Conservation (phyloP, 2,888 invertebrate species). For the Orchestes rusci region DNA sequence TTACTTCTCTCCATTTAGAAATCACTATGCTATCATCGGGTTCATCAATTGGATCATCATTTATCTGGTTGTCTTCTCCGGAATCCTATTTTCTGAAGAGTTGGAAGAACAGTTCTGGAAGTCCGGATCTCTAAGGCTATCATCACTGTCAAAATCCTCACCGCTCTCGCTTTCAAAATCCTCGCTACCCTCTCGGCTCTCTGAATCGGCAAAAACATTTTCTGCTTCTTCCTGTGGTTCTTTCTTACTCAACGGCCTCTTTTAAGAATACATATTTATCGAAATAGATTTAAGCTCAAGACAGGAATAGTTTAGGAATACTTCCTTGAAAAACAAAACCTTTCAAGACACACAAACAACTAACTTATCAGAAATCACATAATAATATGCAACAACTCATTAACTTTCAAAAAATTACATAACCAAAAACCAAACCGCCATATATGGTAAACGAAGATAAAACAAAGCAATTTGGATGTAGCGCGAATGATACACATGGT, state of each 20-base stretch:
- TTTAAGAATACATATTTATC: background rate
- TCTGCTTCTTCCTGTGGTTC: background rate
- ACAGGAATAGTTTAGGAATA: too few relatives aligned
- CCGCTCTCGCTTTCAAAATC: conserved; percentile 2
- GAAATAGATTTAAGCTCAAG: background rate
- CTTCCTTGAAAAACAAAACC: too few relatives aligned
- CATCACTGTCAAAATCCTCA: conserved; percentile 3
- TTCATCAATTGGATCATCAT: background rate
- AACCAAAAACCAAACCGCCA: too few relatives aligned
- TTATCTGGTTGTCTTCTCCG: background rate
- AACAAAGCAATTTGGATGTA: too few relatives aligned
- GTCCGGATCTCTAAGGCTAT: conserved; percentile 2
- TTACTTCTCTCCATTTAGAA: background rate
- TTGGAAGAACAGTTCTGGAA: conserved; percentile 1
- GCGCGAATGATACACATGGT: too few relatives aligned
- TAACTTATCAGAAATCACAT: too few relatives aligned
- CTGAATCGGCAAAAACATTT: background rate
- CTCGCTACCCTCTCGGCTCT: background rate
- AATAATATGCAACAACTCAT: too few relatives aligned
- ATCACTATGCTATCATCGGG: background rate
- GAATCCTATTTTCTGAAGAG: conserved; percentile 1
- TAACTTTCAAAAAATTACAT: too few relatives aligned
- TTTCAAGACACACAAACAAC: too few relatives aligned
- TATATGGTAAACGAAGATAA: too few relatives aligned
- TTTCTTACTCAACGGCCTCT: background rate